Evolutionary conservation across 2,888 invertebrate species (phyloP), one percentile per base, ranked within the genome.

Genomic region (Limnephilus rhombicus): DNA sequence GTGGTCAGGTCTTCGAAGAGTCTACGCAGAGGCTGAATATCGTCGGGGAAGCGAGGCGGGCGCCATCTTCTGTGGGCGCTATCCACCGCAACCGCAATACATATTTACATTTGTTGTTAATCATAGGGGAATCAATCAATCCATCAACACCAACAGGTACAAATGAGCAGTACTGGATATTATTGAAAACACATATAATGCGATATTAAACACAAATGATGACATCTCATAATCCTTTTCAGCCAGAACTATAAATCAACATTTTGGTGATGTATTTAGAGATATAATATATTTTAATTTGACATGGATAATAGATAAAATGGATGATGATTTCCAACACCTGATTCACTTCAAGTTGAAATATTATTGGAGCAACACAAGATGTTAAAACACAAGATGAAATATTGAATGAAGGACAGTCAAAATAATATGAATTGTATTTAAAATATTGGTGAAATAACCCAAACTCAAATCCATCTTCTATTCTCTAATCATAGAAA

Each of bases 61-160:
- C 98, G 97, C 98, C 98, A 98, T 96, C 98, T 97, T 96, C 98
- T 97, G 96, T 98, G 97, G 95, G 97, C 97, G 96, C 98, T 98
- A 96, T 92, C 91, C 91, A 37, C 80, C 80, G 88, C 88, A 88
- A 88, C 68, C 68, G 68, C 68, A 68, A 68, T 68, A 68, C 68
- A 68, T 89, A 89, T 89, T 89, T 80, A 89, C 88, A 89, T 15
- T 31, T 18, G 12, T 89, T 89, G 88, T 89, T 89, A 89, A 89
- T 89, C 68, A 89, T 89, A 9, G 34, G 80, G 85, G 41, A 85
- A 24, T 34, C 85, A 85, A 41, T 82, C 29, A 34, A 82, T 18
- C 34, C 31, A 34, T 15, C 18, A 31, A 68, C 4, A 68, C 18
- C 68, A 68, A 68, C 68, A n/a, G 68, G n/a, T n/a, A 68, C 68